phyloP scores from a whole-genome alignment of 2,797 vertebrate species.

The Allobates femoralis region DNA sequence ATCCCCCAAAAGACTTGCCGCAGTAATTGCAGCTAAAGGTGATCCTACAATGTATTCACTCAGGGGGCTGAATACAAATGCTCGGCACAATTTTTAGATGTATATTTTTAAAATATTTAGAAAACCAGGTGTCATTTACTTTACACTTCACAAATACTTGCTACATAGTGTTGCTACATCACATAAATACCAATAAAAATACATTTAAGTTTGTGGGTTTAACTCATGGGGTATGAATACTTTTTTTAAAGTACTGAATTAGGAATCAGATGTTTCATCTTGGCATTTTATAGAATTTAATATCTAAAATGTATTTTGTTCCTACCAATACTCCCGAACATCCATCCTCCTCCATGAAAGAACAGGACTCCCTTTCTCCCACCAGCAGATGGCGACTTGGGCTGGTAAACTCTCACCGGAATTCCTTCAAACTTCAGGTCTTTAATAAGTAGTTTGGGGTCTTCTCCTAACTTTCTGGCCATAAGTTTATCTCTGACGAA shows the following conservation, averaged over 20 bases:
- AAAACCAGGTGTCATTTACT: too few relatives aligned
- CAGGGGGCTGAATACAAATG: too few relatives aligned
- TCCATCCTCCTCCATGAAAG: slow-evolving; percentile 84
- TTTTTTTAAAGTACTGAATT: neutral
- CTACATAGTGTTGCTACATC: too few relatives aligned
- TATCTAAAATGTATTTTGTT: neutral
- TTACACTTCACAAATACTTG: too few relatives aligned
- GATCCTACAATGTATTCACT: too few relatives aligned
- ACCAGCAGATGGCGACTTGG: slow-evolving; percentile 68
- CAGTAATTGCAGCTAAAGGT: too few relatives aligned
- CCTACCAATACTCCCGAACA: slow-evolving; percentile 82
- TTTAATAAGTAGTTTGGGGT: slow-evolving; percentile 75
- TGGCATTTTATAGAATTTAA: neutral
- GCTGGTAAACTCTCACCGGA: slow-evolving; percentile 83
- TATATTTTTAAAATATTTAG: too few relatives aligned
- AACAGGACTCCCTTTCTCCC: slow-evolving; percentile 80
- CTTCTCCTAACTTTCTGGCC: slow-evolving; percentile 61
- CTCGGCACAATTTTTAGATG: too few relatives aligned
- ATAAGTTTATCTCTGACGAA: slow-evolving; percentile 67
- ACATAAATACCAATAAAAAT: too few relatives aligned
- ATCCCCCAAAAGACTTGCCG: too few relatives aligned
- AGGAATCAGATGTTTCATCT: neutral
- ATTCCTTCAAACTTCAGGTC: slow-evolving; percentile 78
- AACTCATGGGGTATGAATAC: too few relatives aligned
- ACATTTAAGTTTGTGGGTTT: too few relatives aligned